phyloP scores from a whole-genome alignment of 2,888 invertebrate genomes.

The Philopedon plagiatum region DNA sequence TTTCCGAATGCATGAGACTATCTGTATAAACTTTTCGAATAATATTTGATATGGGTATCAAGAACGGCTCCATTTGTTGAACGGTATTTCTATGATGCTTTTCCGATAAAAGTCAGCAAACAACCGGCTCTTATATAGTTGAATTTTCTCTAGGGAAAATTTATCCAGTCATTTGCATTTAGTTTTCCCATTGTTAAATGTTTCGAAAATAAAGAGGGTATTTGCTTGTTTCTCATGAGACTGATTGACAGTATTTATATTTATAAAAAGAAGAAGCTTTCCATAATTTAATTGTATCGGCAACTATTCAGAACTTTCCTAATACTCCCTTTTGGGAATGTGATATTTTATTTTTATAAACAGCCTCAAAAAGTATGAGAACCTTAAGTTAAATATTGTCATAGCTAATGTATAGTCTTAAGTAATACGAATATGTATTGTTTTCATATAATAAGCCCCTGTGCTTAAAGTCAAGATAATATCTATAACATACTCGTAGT shows the following conservation, averaged over 20 bases:
- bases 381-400: too few species aligned
- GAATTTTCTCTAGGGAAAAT: slow-evolving; percentile 38
- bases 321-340: too few species aligned
- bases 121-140: slow-evolving; percentile 39
- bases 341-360: too few species aligned
- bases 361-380: too few species aligned
- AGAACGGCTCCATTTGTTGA: slow-evolving; percentile 43
- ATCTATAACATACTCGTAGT: neutral
- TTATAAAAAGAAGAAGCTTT: too few species aligned
- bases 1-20: slow-evolving; percentile 18
- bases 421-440: too few species aligned
- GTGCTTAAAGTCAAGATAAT: too few species aligned
- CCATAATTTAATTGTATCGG: too few species aligned
- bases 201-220: slow-evolving; percentile 2
- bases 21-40: slow-evolving; percentile 37
- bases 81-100: slow-evolving; percentile 45
- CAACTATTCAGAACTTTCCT: too few species aligned
- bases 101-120: slow-evolving; percentile 43
- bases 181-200: slow-evolving; percentile 34
- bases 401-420: too few species aligned
- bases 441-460: too few species aligned
- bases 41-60: slow-evolving; percentile 42
- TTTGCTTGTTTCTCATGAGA: neutral
- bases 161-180: slow-evolving; percentile 47
- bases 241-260: slow-evolving; percentile 3